Evolutionary conservation across 1,140 invertebrate genomes (phyloP), one percentile per base, ranked within the genome.

Genomic region (Drosophila lacteicornis): DNA sequence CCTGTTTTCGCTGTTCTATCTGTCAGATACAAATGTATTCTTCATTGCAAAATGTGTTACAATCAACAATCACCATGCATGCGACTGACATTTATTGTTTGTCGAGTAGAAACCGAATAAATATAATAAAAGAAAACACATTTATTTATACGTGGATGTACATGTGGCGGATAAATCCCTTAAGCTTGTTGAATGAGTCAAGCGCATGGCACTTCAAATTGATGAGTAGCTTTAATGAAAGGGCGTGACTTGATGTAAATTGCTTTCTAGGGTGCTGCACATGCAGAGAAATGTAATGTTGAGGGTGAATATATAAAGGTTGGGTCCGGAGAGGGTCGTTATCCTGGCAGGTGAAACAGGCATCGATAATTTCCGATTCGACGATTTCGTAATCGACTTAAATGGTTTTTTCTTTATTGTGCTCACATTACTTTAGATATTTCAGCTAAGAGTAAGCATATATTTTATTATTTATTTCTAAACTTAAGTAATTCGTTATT

Each of bases 141-240:
- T 62, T 43, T 22, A 66, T 49, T 49, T 63, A 49, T 63, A 58
- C 47, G 43, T 36, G 55, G 55, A 66, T 60, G 42, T 79, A 79
- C 61, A 78, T 73, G 67, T 67, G 56, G 70, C 65, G 63, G 65
- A 68, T 86, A 86, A 86, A 86, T 86, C 82, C 82, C 78, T 82
- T 86, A 86, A 86, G 83, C 82, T 86, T 76, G 49, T 76, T 81
- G 79, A 85, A 82, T 73, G 68, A 86, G 69, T 86, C 78, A 85
- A 86, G 69, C 75, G 69, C 70, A 47, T 55, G 57, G 49, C 82
- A 73, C 69, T 79, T 79, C 81, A 82, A 75, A 86, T 86, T 86
- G 82, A 86, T 86, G 82, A 86, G 82, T 86, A 66, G 82, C 82
- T 86, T 86, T 86, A 86, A 86, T 86, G 80, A 82, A 79, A 76